A percentile compares a stretch with the other conserved stretches of the same genome.
These are phyloP conservation scores for Drosophila heteroneura DNA, from an alignment of 2,888 invertebrate species.

Conservation along the genomic window DNA sequence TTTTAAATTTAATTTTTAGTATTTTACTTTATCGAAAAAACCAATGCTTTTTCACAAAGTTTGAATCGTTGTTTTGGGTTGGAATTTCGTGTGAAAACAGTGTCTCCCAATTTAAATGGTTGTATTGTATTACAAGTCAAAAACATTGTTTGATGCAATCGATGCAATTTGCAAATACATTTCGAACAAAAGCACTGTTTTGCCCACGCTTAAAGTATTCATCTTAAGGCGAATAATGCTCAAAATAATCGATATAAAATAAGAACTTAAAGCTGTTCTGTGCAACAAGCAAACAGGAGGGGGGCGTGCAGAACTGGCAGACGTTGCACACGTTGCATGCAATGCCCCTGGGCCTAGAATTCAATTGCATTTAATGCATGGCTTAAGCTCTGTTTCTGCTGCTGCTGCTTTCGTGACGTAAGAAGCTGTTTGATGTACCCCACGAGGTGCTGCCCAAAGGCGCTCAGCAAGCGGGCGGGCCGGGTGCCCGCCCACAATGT, in stretches of 20 bases:
- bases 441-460: constrained; percentile 65
- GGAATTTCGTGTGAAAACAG: not conserved
- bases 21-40: not conserved
- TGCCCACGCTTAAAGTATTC: not conserved
- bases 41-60: not conserved
- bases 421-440: constrained; percentile 69
- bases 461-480: constrained; percentile 26
- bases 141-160: not conserved
- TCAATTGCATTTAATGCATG: constrained; percentile 75
- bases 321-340: constrained; percentile 55
- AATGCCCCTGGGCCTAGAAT: constrained; percentile 71
- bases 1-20: not conserved
- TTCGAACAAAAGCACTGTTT: not conserved
- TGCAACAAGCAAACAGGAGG: constrained; percentile 3
- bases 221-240: not conserved
- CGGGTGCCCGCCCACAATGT: not conserved
- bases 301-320: constrained; percentile 27
- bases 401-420: constrained; percentile 41
- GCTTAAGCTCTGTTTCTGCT: constrained; percentile 41
- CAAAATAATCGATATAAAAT: constrained; percentile 21
- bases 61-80: not conserved
- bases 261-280: constrained; percentile 34
- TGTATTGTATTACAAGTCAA: not conserved
- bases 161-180: not conserved
- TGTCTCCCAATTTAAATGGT: not conserved